Conservation (phyloP, 2,113 vertebrate genomes). For the Talpa occidentalis region DNA sequence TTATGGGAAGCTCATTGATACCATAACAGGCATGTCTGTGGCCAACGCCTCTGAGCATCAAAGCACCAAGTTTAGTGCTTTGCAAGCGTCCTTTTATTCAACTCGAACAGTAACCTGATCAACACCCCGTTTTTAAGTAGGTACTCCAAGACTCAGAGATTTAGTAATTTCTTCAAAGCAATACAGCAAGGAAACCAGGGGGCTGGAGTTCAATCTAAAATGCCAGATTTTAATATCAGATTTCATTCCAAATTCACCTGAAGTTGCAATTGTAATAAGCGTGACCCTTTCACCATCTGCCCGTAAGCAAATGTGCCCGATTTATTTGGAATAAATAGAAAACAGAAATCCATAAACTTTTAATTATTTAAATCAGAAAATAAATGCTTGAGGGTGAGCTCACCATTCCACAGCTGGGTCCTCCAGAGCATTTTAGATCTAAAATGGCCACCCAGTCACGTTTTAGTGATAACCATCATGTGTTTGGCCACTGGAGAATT, state of each 20-base stretch:
- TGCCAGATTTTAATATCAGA: not conserved
- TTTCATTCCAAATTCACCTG: too few relatives aligned
- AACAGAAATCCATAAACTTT: not conserved
- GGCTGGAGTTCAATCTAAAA: not conserved
- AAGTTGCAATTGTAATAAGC: fast-evolving
- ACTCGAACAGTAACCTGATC: not conserved
- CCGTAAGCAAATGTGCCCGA: not conserved
- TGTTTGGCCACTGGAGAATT: not conserved
- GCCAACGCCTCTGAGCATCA: not conserved
- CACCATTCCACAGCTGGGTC: too few relatives aligned
- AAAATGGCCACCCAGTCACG: too few relatives aligned
- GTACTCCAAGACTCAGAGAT: not conserved
- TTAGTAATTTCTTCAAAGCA: not conserved
- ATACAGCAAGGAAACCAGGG: not conserved
- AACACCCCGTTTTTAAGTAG: not conserved
- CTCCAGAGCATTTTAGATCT: too few relatives aligned
- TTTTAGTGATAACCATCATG: too few relatives aligned
- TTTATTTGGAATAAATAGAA: not conserved
- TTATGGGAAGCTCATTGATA: not conserved
- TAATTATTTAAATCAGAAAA: not conserved
- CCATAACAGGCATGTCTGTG: fast-evolving
- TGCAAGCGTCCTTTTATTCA: not conserved
- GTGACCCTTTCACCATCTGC: fast-evolving
- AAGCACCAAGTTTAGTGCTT: too few relatives aligned
- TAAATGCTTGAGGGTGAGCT: too few relatives aligned